These are phyloP conservation scores for Cardinalis cardinalis DNA, from an alignment of 2,113 vertebrate species.

Conservation along the genomic window DNA sequence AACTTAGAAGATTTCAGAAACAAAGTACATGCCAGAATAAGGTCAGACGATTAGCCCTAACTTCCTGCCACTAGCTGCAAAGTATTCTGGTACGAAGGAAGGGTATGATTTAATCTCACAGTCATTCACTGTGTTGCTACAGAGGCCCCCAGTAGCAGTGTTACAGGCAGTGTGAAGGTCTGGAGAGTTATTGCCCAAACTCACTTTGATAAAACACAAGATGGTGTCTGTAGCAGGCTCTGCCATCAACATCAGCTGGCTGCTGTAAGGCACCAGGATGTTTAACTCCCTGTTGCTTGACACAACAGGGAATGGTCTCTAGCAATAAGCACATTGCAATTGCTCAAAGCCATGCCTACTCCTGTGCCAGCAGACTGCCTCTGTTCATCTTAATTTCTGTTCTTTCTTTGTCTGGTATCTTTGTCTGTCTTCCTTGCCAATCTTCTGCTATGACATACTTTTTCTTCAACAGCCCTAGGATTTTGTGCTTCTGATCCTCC, in stretches of 20 bases:
- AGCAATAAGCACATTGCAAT: neutral
- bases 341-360: neutral
- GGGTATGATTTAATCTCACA: neutral
- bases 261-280: neutral
- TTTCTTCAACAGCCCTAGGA: neutral
- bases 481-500: neutral
- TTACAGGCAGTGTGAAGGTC: neutral
- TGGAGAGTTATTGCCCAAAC: neutral
- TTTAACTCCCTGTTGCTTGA: neutral
- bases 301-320: neutral
- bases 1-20: neutral
- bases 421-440: neutral
- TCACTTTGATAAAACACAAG: accelerated
- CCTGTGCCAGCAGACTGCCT: neutral
- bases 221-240: neutral
- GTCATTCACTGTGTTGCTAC: neutral
- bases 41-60: neutral
- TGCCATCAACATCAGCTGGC: neutral
- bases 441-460: neutral
- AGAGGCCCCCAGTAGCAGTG: neutral
- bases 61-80: neutral
- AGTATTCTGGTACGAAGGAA: neutral
- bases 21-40: neutral
- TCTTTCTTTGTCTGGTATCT: neutral
- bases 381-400: neutral